Evolutionary conservation across 2,797 vertebrate genomes (phyloP).

Genomic region (Gadopsis bispinosus): DNA sequence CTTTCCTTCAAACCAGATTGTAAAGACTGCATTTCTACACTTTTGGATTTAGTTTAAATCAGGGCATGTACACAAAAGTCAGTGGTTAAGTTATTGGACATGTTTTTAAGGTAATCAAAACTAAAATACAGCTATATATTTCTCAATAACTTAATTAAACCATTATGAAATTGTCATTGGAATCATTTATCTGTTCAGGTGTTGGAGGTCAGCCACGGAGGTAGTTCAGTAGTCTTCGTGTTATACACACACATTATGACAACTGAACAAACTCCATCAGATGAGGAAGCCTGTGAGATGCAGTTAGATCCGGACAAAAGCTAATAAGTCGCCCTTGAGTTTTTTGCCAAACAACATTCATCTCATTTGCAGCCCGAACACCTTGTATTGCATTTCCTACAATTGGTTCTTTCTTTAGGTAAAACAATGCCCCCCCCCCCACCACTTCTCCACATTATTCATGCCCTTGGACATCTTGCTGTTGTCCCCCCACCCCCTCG

Average conservation of each 20-base stretch:
- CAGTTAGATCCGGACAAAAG: too few species aligned
- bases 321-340: too few species aligned
- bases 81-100: not conserved
- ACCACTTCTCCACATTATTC: constrained; percentile 37
- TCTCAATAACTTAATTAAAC: not conserved
- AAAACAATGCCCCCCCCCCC: not conserved
- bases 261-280: too few species aligned
- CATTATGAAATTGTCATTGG: not conserved
- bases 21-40: not conserved
- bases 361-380: too few species aligned
- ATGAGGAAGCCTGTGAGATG: too few species aligned
- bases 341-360: too few species aligned
- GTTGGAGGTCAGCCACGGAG: not conserved
- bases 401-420: too few species aligned
- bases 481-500: constrained; percentile 25
- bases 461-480: constrained; percentile 49
- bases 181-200: not conserved
- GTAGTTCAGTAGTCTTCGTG: too few species aligned
- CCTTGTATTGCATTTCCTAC: too few species aligned
- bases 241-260: too few species aligned
- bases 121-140: not conserved
- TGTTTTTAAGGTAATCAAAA: not conserved
- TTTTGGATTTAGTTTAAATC: not conserved
- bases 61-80: not conserved
- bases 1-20: not conserved